Conservation (phyloP, 2,797 vertebrate genomes). For the Cheirogaleus major region DNA sequence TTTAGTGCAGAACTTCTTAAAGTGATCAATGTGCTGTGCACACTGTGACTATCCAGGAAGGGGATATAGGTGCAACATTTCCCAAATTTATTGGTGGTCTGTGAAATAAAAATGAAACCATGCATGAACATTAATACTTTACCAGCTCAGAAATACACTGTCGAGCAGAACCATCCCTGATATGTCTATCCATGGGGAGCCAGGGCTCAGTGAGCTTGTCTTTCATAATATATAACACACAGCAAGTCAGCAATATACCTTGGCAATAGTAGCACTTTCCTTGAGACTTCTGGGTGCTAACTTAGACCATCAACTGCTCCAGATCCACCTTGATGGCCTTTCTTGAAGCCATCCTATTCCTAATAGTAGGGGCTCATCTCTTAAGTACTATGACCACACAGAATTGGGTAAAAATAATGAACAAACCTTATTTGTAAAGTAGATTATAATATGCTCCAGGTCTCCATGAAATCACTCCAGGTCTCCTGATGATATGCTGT, state of each 20-base stretch:
- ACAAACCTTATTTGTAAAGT: background rate
- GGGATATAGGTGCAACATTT: background rate
- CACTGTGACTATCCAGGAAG: background rate
- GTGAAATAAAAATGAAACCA: background rate
- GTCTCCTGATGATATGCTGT: background rate
- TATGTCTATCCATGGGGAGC: background rate
- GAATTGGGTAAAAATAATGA: background rate
- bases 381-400: background rate
- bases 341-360: background rate
- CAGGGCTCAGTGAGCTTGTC: background rate
- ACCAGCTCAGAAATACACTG: background rate
- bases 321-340: background rate
- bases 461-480: background rate
- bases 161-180: background rate
- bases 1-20: background rate
- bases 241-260: background rate
- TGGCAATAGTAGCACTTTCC: background rate
- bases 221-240: background rate
- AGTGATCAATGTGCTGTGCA: background rate
- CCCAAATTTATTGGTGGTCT: background rate
- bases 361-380: background rate
- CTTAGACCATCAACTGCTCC: background rate
- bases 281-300: background rate
- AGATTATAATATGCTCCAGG: background rate
- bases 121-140: background rate